These are phyloP conservation scores for Phyto melanocephala DNA, from an alignment of 2,888 invertebrate species.

Conservation along the genomic window DNA sequence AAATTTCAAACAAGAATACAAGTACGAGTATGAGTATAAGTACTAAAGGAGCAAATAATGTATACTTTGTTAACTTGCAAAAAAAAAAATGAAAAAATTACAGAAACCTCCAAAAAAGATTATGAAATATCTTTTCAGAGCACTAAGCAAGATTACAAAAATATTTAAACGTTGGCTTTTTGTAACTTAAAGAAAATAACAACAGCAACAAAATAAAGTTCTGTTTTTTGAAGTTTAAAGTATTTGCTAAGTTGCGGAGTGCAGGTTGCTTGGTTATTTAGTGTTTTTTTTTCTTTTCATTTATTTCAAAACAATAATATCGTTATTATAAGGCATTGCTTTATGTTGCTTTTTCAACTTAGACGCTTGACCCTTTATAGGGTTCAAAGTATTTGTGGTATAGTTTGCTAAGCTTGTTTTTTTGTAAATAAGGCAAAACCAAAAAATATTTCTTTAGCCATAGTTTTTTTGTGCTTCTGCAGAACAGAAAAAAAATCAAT, in stretches of 20 bases:
- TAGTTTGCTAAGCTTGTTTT: slow-evolving; percentile 4
- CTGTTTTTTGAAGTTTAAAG: slow-evolving; percentile 18
- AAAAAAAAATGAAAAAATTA: not conserved
- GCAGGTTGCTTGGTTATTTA: slow-evolving; percentile 42
- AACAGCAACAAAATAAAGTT: not conserved
- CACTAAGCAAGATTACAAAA: slow-evolving; percentile 61
- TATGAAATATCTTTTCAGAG: slow-evolving; percentile 66
- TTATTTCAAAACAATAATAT: slow-evolving; percentile 43
- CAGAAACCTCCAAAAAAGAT: slow-evolving; percentile 55
- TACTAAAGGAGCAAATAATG: slow-evolving; percentile 29
- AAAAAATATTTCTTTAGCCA: not conserved
- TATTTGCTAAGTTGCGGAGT: slow-evolving; percentile 31
- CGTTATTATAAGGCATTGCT: slow-evolving; percentile 52
- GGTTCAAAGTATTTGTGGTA: slow-evolving; percentile 67
- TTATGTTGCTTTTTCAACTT: slow-evolving; percentile 57
- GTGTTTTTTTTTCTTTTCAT: slow-evolving; percentile 2
- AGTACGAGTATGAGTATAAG: not conserved
- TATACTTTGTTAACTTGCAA: slow-evolving; percentile 28
- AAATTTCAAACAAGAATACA: slow-evolving; percentile 28
- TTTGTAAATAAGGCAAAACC: no score
- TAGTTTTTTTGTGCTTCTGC: slow-evolving; percentile 11
- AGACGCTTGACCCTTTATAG: slow-evolving; percentile 69
- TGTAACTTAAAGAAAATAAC: slow-evolving; percentile 13
- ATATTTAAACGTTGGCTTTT: slow-evolving; percentile 60
- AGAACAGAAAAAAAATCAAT: slow-evolving; percentile 66